Evolutionary conservation across 2,888 invertebrate species (phyloP).

Genomic region (Danaus chrysippus): DNA sequence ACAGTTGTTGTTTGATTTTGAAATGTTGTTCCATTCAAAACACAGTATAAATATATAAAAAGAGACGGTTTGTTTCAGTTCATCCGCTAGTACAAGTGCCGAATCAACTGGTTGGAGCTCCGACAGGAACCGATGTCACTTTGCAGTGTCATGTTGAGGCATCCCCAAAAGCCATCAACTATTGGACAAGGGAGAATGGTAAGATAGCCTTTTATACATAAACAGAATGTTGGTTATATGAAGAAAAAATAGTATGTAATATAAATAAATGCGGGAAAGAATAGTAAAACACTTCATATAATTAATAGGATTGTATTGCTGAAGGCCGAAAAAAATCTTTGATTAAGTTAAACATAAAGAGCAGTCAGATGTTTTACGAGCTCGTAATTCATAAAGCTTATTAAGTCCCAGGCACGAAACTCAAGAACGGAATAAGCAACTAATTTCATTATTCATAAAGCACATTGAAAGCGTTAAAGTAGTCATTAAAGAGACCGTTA

Average conservation of each 20-base stretch:
- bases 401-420: conserved; percentile 68
- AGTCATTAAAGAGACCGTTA: conserved; percentile 72
- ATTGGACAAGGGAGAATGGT: conserved; percentile 95
- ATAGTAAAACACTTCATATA: too few species aligned
- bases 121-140: conserved; percentile 90
- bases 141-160: conserved; percentile 93
- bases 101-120: conserved; percentile 94
- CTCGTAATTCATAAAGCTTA: conserved; percentile 64
- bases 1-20: too few species aligned
- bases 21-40: too few species aligned
- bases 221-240: conserved; percentile 5
- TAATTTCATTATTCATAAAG: conserved; percentile 79
- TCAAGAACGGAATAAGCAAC: conserved; percentile 73
- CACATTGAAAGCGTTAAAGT: conserved; percentile 77
- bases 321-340: conserved; percentile 42
- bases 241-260: background rate
- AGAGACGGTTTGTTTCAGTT: conserved; percentile 77
- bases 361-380: conserved; percentile 51
- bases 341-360: conserved; percentile 47
- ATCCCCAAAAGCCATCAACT: conserved; percentile 95
- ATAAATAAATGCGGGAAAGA: too few species aligned
- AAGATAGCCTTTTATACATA: conserved; percentile 47
- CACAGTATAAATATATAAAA: too few species aligned
- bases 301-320: background rate
- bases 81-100: conserved; percentile 96